Evolutionary conservation across 2,113 vertebrate genomes (phyloP), one percentile per base, ranked within the genome.

Genomic region (Halichoerus grypus): DNA sequence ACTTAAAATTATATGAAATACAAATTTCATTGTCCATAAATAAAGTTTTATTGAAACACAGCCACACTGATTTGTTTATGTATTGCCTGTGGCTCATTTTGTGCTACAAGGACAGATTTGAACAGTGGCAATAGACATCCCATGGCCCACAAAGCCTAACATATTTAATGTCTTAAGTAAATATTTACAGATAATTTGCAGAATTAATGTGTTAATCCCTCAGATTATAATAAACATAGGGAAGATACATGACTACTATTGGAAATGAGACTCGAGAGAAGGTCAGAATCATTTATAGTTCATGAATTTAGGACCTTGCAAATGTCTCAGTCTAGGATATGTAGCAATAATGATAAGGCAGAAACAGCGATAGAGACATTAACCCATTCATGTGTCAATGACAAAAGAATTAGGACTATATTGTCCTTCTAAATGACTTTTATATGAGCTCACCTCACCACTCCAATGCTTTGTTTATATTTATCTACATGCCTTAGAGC

Each of bases 91-190:
- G 36, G 88, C 15, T 77, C 82, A 82, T 65, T 81, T 71, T 59
- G 12, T 61, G 39, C 28, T 61, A n/a, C 8, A 28, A 3, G 39
- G n/a, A 4, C 4, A 76, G 36, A 55, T 57, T 18, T 91, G 42
- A 94, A 31, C 1, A 74, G 18, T 67, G 28, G 11, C 10, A 71
- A 13, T 14, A 46, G 46, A 83, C 14, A 57, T 33, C 26, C 5
- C 28, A 39, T 63, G 49, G 12, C 31, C 46, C 39, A 82, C 14
- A 92, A 81, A 81, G 59, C 10, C 11, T 96, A 72, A 94, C 76
- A 77, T 92, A 92, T 61, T 71, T 88, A 67, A n/a, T 74, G 3
- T 57, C 22, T 55, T 94, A 85, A 76, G 65, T 76, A 94, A 95
- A 94, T 92, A 90, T 86, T 92, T 80, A 88, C 14, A 39, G 6